Evolutionary conservation across 2,113 vertebrate genomes (phyloP).

Genomic region (Pundamilia nyererei): DNA sequence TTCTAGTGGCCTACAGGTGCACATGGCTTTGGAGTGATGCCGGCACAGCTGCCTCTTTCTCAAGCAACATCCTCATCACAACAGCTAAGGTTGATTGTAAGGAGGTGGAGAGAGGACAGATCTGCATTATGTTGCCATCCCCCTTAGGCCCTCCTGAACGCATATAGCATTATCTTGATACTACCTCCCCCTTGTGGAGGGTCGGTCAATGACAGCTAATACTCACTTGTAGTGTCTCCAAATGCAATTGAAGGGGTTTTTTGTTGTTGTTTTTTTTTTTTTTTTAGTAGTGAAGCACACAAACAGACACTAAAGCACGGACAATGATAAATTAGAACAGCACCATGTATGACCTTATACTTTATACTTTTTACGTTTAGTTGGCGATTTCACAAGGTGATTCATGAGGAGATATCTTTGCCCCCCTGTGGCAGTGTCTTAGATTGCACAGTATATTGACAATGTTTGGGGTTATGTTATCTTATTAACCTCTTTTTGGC

Average conservation of each 20-base stretch:
- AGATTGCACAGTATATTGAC: not conserved
- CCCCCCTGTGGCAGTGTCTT: not conserved
- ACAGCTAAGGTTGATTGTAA: not conserved
- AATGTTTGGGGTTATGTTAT: not conserved
- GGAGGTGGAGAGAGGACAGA: not conserved
- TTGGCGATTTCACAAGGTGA: not conserved
- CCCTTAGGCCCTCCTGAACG: not conserved
- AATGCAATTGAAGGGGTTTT: not conserved
- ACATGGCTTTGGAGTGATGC: not conserved
- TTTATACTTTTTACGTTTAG: not conserved
- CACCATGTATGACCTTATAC: not conserved
- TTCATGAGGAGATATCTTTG: not conserved
- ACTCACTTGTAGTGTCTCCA: not conserved
- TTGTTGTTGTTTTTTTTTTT: not conserved
- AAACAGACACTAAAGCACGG: not conserved
- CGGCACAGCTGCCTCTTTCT: not conserved
- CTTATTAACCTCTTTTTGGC: not conserved
- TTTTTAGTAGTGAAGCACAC: not conserved
- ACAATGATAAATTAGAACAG: not conserved
- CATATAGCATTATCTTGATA: not conserved
- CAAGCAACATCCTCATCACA: no score
- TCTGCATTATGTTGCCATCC: not conserved
- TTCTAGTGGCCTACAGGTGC: not conserved
- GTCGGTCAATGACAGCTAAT: not conserved
- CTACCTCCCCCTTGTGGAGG: conserved; percentile 23